Conservation (phyloP, 2,888 invertebrate genomes). For the Heteromyza rotundicornis region DNA sequence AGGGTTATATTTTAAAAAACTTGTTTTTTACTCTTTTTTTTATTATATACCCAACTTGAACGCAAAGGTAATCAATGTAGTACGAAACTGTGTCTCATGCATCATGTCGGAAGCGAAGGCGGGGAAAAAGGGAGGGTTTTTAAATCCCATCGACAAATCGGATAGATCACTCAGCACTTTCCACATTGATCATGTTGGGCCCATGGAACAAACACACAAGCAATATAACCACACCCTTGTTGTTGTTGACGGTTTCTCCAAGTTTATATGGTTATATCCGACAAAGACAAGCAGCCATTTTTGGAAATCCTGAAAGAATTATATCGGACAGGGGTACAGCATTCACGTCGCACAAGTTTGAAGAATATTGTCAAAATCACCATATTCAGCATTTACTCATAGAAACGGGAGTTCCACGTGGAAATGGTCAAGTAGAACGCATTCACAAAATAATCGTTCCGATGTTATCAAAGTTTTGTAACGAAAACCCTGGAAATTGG, state of each 20-base stretch:
- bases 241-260: no score
- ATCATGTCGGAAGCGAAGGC: conserved; percentile 1
- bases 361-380: no score
- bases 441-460: no score
- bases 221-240: no score
- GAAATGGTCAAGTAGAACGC: no score
- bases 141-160: neutral
- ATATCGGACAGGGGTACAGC: conserved; percentile 15
- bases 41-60: neutral
- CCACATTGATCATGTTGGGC: conserved; percentile 21
- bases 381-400: no score
- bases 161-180: conserved; percentile 12
- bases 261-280: conserved; percentile 10
- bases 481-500: no score
- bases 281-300: conserved; percentile 18
- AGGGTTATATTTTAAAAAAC: no score
- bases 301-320: conserved; percentile 22
- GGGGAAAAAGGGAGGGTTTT: conserved; percentile 9
- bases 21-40: no score
- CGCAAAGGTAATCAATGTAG: neutral
- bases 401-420: no score
- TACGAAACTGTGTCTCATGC: neutral
- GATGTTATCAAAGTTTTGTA: no score
- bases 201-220: conserved; percentile 25
- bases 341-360: no score